phyloP scores from a whole-genome alignment of 2,113 vertebrate genomes.

The Sula dactylatra region DNA sequence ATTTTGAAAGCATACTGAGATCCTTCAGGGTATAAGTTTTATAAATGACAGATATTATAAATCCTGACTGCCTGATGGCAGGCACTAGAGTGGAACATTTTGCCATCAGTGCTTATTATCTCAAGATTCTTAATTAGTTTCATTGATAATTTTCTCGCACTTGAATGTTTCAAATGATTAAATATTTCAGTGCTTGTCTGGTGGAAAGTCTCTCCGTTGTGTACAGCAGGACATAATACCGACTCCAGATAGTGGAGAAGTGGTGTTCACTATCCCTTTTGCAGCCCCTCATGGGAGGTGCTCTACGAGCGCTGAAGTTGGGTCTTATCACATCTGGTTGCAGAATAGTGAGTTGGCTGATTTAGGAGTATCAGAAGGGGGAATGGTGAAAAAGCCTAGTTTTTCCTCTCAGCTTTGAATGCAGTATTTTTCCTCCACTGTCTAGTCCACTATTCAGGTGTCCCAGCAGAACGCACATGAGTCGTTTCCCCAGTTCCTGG shows the following conservation, averaged over 20 bases:
- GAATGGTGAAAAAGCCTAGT: not conserved
- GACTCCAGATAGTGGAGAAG: not conserved
- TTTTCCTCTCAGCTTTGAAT: not conserved
- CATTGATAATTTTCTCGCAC: conserved; percentile 64
- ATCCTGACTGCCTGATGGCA: conserved; percentile 48
- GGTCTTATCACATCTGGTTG: accelerated
- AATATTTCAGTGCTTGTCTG: conserved; percentile 45
- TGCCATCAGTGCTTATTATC: conserved; percentile 58
- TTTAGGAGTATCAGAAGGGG: not conserved
- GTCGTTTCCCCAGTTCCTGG: not conserved
- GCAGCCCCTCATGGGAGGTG: not conserved
- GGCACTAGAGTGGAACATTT: conserved; percentile 56
- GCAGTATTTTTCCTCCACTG: not conserved
- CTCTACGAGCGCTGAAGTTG: not conserved
- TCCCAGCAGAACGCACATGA: not conserved
- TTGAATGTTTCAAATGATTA: conserved; percentile 56
- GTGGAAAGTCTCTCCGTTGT: not conserved
- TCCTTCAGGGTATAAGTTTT: conserved; percentile 1
- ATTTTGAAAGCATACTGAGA: not conserved
- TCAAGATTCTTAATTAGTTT: conserved; percentile 66
- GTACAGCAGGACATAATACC: not conserved
- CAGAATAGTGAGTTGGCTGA: not conserved
- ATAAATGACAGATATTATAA: conserved; percentile 24
- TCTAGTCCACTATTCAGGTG: not conserved
- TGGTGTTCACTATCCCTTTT: not conserved